A percentile compares a stretch with the other conserved stretches of the same genome.
Conservation (phyloP, 1,140 invertebrate species). For the Samia ricini region DNA sequence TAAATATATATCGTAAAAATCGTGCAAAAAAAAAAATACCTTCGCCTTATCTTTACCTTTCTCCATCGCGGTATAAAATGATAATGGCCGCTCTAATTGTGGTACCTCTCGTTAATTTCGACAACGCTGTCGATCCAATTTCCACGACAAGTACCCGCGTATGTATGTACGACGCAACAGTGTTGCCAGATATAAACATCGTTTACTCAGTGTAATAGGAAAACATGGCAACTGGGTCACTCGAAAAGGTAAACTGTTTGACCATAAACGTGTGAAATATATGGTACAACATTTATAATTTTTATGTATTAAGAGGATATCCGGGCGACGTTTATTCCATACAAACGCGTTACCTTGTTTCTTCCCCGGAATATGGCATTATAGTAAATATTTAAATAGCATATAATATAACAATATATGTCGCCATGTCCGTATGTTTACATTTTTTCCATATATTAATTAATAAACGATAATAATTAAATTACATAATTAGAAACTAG, state of each 20-base stretch:
- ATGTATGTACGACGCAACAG: background rate
- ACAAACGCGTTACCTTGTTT: background rate
- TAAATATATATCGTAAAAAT: too few relatives aligned
- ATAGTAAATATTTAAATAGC: background rate
- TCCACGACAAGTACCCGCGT: conserved; percentile 12
- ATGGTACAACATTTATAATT: too few relatives aligned
- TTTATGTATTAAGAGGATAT: background rate
- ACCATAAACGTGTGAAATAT: too few relatives aligned
- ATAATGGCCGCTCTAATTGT: conserved; percentile 19
- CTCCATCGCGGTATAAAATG: conserved; percentile 15
- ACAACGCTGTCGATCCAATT: conserved; percentile 14
- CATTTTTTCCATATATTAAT: background rate
- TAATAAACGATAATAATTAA: too few relatives aligned
- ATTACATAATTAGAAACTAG: too few relatives aligned
- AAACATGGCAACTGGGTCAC: too few relatives aligned
- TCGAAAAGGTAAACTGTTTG: too few relatives aligned
- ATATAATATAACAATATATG: background rate
- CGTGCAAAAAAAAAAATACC: background rate
- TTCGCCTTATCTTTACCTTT: conserved; percentile 16
- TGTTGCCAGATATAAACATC: background rate
- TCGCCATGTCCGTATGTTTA: background rate
- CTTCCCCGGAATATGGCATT: background rate
- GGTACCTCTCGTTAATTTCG: conserved; percentile 12
- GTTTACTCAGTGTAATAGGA: too few relatives aligned
- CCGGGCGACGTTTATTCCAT: background rate